These are phyloP conservation scores for Drosophila formosana DNA, from an alignment of 2,888 invertebrate genomes.

Conservation along the genomic window DNA sequence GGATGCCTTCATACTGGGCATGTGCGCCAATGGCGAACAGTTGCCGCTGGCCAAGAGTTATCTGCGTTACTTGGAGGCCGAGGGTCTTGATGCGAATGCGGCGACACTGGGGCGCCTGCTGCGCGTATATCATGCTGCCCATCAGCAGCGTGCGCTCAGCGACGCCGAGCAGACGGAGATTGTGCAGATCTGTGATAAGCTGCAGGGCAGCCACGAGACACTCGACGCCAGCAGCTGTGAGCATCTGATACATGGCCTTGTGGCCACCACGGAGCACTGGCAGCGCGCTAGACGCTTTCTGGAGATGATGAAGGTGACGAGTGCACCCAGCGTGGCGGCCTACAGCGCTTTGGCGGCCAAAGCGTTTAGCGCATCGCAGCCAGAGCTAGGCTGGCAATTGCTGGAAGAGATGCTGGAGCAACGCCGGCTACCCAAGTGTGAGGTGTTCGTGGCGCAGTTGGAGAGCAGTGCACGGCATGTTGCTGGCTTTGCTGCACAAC, in stretches of 20 bases:
- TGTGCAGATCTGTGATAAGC: conserved; percentile 85
- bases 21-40: conserved; percentile 85
- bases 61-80: conserved; percentile 86
- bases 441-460: conserved; percentile 87
- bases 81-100: conserved; percentile 86
- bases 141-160: conserved; percentile 79
- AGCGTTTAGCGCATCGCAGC: conserved; percentile 85
- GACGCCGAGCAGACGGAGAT: conserved; percentile 87
- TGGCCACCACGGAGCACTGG: conserved; percentile 89
- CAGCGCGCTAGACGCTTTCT: conserved; percentile 87
- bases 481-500: conserved; percentile 72
- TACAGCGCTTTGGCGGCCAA: conserved; percentile 87
- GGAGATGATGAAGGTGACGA: conserved; percentile 87
- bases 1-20: conserved; percentile 87
- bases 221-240: conserved; percentile 88
- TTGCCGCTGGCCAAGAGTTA: conserved; percentile 87
- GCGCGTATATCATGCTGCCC: conserved; percentile 86
- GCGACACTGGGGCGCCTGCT: conserved; percentile 88
- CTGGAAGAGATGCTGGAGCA: conserved; percentile 86
- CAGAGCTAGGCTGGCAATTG: conserved; percentile 87
- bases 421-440: conserved; percentile 85
- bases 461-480: conserved; percentile 85
- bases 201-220: conserved; percentile 86
- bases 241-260: conserved; percentile 88
- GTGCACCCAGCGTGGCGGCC: conserved; percentile 85